A percentile compares a stretch with the other conserved stretches of the same genome.
Conservation (phyloP, 2,888 invertebrate genomes). For the Cyaniris semiargus region DNA sequence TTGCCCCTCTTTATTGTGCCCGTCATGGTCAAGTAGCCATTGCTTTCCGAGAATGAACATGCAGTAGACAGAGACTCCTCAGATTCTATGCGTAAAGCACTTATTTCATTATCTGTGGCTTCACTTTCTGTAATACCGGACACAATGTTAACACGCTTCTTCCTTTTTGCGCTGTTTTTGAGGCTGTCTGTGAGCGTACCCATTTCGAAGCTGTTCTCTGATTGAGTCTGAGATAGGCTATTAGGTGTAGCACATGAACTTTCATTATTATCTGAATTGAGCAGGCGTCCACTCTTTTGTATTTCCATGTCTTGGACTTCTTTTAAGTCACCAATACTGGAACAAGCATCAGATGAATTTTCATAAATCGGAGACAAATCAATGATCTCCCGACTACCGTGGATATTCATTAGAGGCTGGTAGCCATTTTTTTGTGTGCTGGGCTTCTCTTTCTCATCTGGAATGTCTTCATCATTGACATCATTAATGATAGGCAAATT, state of each 20-base stretch:
- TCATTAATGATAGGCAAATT: slow-evolving; percentile 73
- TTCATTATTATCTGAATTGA: slow-evolving; percentile 65
- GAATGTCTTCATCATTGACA: slow-evolving; percentile 75
- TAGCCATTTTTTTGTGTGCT: slow-evolving; percentile 66
- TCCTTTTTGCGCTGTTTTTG: slow-evolving; percentile 73
- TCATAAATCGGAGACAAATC: slow-evolving; percentile 77
- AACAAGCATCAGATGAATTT: slow-evolving; percentile 76
- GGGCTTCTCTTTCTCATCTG: slow-evolving; percentile 53
- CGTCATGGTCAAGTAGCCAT: slow-evolving; percentile 84
- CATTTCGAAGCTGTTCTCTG: slow-evolving; percentile 76
- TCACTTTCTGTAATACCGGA: slow-evolving; percentile 72
- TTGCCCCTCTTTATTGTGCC: slow-evolving; percentile 87
- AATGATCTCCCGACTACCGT: slow-evolving; percentile 69
- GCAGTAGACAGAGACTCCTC: slow-evolving; percentile 79
- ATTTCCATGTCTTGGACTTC: slow-evolving; percentile 63
- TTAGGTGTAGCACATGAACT: slow-evolving; percentile 70
- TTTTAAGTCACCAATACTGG: slow-evolving; percentile 70
- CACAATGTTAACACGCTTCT: slow-evolving; percentile 84
- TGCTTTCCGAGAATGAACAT: slow-evolving; percentile 76
- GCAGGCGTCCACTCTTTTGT: slow-evolving; percentile 59
- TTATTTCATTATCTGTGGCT: slow-evolving; percentile 67
- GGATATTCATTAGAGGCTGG: slow-evolving; percentile 60
- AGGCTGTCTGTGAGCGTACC: slow-evolving; percentile 68
- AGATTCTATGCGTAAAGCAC: slow-evolving; percentile 64
- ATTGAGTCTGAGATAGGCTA: slow-evolving; percentile 73